A percentile compares a stretch with the other conserved stretches of the same genome.
These are phyloP conservation scores for Buphagus erythrorhynchus DNA, from an alignment of 2,797 vertebrate species.

Conservation along the genomic window DNA sequence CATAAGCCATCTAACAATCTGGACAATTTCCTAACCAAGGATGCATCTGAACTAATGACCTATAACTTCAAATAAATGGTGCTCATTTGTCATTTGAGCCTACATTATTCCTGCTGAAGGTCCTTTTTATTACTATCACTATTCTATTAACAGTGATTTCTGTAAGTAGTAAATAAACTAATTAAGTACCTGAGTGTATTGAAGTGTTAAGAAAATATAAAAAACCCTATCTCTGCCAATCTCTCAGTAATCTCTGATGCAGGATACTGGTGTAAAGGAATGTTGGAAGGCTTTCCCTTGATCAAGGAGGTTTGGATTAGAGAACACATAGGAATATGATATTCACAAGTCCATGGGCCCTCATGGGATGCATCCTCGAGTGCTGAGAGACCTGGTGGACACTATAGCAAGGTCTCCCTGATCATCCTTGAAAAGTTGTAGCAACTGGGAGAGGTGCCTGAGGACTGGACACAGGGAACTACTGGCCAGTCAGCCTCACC, in stretches of 20 bases:
- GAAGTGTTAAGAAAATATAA: not conserved
- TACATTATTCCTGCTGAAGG: not conserved
- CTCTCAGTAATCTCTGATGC: not conserved
- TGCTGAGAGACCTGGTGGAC: not conserved
- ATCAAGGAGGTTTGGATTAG: not conserved
- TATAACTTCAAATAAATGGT: not conserved
- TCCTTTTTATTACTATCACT: not conserved
- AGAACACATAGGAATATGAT: fast-evolving
- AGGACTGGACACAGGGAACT: not conserved
- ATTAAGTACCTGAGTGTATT: not conserved
- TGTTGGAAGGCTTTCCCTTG: not conserved
- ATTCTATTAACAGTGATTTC: not conserved
- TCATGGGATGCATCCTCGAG: fast-evolving
- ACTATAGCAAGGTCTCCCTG: not conserved
- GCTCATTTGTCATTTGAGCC: not conserved
- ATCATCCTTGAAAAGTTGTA: not conserved
- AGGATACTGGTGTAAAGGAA: not conserved
- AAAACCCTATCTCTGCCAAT: not conserved
- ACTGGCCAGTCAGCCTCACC: fast-evolving
- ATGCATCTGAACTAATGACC: not conserved
- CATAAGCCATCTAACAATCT: not conserved
- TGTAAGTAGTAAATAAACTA: not conserved
- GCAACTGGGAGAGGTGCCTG: fast-evolving
- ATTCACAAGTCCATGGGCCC: no score
- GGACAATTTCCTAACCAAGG: not conserved